These are phyloP conservation scores for Nemurella pictetii DNA, from an alignment of 2,888 invertebrate species.

Conservation along the genomic window DNA sequence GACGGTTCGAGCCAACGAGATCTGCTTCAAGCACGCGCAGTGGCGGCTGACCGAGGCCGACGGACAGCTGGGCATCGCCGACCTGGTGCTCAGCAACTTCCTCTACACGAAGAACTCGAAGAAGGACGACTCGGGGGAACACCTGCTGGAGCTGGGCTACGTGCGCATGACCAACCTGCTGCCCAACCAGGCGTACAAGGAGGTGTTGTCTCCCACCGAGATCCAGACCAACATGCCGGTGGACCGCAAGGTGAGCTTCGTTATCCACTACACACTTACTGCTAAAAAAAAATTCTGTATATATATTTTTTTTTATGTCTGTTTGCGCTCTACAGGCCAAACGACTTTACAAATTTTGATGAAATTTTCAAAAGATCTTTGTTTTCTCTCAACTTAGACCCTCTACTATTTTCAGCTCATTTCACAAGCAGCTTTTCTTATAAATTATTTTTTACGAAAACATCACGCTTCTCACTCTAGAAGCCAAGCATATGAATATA, in stretches of 20 bases:
- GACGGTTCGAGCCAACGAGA: conserved; percentile 81
- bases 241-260: conserved; percentile 68
- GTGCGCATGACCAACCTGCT: conserved; percentile 92
- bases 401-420: no score
- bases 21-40: conserved; percentile 97
- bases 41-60: conserved; percentile 98
- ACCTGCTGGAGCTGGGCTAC: conserved; percentile 93
- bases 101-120: conserved; percentile 95
- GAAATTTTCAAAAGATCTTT: no score
- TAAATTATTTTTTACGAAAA: no score
- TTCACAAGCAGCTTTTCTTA: no score
- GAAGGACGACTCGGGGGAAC: conserved; percentile 96
- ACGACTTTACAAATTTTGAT: no score
- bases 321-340: no score
- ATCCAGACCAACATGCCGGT: conserved; percentile 86
- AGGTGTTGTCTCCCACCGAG: conserved; percentile 79
- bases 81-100: conserved; percentile 93
- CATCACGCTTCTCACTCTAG: no score
- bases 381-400: no score
- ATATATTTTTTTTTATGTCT: no score
- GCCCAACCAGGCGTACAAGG: conserved; percentile 92
- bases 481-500: no score
- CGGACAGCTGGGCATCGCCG: conserved; percentile 96
- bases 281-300: no score
- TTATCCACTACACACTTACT: no score